A percentile compares a stretch with the other conserved stretches of the same genome.
These are phyloP conservation scores for Dromius quadrimaculatus DNA, from an alignment of 2,888 invertebrate species.

Conservation along the genomic window DNA sequence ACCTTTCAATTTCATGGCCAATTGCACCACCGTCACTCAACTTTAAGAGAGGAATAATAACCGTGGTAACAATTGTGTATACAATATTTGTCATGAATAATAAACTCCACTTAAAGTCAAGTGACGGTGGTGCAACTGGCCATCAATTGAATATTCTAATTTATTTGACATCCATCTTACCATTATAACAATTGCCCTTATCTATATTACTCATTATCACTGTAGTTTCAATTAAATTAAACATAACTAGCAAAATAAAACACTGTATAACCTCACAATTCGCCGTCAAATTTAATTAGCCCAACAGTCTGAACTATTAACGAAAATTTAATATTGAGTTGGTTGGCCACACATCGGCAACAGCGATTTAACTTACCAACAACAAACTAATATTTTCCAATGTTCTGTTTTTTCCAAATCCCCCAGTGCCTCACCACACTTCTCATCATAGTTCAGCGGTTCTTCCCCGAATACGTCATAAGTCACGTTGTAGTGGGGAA, in stretches of 20 bases:
- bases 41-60: too few relatives aligned
- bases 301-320: too few relatives aligned
- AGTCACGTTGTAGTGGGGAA: conserved; percentile 24
- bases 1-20: too few relatives aligned
- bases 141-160: neutral
- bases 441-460: conserved; percentile 15
- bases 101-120: too few relatives aligned
- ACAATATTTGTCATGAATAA: too few relatives aligned
- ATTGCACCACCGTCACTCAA: too few relatives aligned
- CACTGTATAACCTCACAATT: conserved; percentile 22
- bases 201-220: conserved; percentile 32
- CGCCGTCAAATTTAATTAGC: neutral
- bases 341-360: conserved; percentile 7
- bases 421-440: conserved; percentile 10
- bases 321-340: too few relatives aligned
- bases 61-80: too few relatives aligned
- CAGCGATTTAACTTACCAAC: conserved; percentile 38
- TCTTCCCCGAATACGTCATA: conserved; percentile 45
- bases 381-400: conserved; percentile 28
- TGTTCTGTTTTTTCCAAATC: conserved; percentile 14
- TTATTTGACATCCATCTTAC: conserved; percentile 17
- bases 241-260: conserved; percentile 27
- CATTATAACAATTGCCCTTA: conserved; percentile 29
- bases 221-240: conserved; percentile 37
- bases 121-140: too few relatives aligned